phyloP scores from a whole-genome alignment of 2,888 invertebrate genomes.

The Leptopilina syphax region DNA sequence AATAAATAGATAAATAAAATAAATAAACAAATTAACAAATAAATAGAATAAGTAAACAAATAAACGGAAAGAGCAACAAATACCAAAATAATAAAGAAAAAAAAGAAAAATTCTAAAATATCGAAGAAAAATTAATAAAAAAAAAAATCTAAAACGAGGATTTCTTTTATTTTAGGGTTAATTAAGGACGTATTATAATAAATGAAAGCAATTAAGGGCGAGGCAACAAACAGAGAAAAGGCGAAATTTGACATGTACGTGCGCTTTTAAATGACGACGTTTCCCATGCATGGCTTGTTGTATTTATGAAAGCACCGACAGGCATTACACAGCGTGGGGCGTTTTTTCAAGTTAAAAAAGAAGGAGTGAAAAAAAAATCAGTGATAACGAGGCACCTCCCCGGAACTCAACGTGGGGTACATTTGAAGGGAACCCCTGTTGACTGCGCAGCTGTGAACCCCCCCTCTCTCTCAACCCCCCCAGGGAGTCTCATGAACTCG shows the following conservation, averaged over 20 bases:
- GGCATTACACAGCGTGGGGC: conserved; percentile 54
- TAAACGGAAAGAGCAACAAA: no score
- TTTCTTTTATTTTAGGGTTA: not conserved
- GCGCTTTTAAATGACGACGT: conserved; percentile 61
- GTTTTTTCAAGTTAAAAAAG: conserved; percentile 55
- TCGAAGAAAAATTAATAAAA: no score
- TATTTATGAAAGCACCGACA: conserved; percentile 54
- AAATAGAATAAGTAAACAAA: no score
- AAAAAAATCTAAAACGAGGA: no score
- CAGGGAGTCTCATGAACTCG: conserved; percentile 48
- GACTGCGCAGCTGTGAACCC: conserved; percentile 59
- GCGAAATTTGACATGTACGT: conserved; percentile 54
- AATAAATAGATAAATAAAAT: no score
- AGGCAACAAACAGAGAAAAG: conserved; percentile 30
- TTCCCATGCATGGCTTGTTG: conserved; percentile 61
- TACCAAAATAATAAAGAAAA: no score
- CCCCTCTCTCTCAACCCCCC: conserved; percentile 40
- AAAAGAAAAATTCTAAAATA: no score
- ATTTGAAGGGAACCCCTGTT: conserved; percentile 51
- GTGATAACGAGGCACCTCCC: conserved; percentile 74
- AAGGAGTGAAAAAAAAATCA: conserved; percentile 63
- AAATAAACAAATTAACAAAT: no score
- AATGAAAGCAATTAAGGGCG: conserved; percentile 22
- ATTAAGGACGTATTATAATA: conserved; percentile 1
- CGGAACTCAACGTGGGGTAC: conserved; percentile 57